Conservation (phyloP, 2,797 vertebrate species). For the Squalus acanthias region DNA sequence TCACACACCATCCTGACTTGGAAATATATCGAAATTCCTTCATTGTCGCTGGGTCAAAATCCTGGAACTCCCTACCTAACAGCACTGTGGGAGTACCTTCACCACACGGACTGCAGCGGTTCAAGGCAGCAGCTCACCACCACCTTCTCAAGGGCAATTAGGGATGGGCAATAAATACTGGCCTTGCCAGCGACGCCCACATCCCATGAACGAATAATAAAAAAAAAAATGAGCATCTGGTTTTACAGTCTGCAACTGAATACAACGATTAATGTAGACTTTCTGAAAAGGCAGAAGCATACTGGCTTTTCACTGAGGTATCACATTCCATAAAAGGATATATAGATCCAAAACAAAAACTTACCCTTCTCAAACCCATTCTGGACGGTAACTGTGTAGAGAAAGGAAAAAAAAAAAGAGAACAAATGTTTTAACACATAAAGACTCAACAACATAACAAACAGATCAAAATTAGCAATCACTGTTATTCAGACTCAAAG, state of each 20-base stretch:
- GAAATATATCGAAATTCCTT: too few relatives aligned
- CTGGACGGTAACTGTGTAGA: constrained; percentile 78
- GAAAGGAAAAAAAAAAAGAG: constrained; percentile 42
- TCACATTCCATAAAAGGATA: background rate
- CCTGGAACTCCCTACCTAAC: too few relatives aligned
- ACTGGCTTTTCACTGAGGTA: background rate
- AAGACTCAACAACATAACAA: background rate
- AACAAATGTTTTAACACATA: background rate
- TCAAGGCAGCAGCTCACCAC: too few relatives aligned
- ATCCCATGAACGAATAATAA: too few relatives aligned
- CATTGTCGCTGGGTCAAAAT: too few relatives aligned
- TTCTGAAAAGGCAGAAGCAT: background rate
- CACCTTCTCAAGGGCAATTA: too few relatives aligned
- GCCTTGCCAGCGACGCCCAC: too few relatives aligned
- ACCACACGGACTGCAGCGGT: too few relatives aligned
- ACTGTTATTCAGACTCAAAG: background rate
- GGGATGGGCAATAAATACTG: too few relatives aligned
- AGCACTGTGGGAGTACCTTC: too few relatives aligned
- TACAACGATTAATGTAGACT: background rate
- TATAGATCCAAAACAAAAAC: constrained; percentile 43
- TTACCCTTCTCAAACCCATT: constrained; percentile 85
- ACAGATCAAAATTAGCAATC: background rate
- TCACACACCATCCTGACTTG: too few relatives aligned
- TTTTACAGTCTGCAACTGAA: background rate
- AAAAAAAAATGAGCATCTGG: background rate